Evolutionary conservation across 2,888 invertebrate species (phyloP).

Genomic region (Eremobia ochroleuca): DNA sequence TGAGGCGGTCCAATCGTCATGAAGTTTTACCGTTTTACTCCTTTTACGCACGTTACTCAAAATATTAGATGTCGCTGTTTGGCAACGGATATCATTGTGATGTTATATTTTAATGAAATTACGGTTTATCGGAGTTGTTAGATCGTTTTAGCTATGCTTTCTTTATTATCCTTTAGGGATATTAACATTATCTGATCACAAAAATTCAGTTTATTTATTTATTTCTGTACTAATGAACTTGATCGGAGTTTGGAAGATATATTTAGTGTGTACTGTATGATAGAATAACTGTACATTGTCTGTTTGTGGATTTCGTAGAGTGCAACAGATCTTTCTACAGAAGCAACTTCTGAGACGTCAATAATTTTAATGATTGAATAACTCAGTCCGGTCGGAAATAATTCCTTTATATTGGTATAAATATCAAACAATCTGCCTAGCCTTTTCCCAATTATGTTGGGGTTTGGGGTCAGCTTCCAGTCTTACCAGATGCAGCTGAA

Average conservation of each 20-base stretch:
- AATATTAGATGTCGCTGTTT: slow-evolving; percentile 45
- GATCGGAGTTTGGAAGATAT: too few species aligned
- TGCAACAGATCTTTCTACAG: not conserved
- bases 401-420: not conserved
- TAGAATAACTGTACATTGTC: not conserved
- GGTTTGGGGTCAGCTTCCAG: not conserved
- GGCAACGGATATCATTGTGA: slow-evolving; percentile 38
- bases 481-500: not conserved
- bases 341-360: not conserved
- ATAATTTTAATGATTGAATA: not conserved
- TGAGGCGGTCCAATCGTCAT: slow-evolving; percentile 60
- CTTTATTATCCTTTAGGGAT: not conserved
- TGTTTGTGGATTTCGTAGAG: not conserved
- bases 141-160: not conserved
- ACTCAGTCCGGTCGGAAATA: not conserved
- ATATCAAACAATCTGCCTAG: not conserved
- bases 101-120: slow-evolving; percentile 21
- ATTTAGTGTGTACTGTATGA: not conserved
- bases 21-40: slow-evolving; percentile 62
- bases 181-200: not conserved
- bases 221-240: not conserved
- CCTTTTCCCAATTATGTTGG: not conserved
- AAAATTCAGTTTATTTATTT: not conserved
- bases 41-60: slow-evolving; percentile 41
- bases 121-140: slow-evolving; percentile 2